These are phyloP conservation scores for Margarornis squamiger DNA, from an alignment of 2,797 vertebrate genomes.

Conservation along the genomic window DNA sequence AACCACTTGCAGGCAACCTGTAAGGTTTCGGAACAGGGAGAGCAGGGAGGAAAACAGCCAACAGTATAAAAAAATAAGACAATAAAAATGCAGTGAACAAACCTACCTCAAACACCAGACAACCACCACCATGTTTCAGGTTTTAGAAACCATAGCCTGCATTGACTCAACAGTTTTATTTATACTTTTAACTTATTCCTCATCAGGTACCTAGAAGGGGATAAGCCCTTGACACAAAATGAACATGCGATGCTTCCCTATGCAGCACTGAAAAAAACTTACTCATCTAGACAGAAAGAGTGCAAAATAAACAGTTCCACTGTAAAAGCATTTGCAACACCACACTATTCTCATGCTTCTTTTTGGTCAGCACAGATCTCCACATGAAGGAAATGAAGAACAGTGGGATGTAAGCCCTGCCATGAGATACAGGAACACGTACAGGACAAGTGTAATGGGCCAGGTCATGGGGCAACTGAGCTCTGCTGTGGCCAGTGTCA, in stretches of 20 bases:
- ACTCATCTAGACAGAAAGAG: neutral
- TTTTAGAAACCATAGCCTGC: neutral
- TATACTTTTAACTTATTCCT: neutral
- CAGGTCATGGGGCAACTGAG: neutral
- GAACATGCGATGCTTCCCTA: neutral
- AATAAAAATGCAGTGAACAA: neutral
- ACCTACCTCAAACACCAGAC: neutral
- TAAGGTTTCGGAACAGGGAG: neutral
- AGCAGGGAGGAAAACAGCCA: neutral
- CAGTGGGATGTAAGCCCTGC: neutral
- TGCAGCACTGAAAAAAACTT: neutral
- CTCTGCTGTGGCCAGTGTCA: neutral
- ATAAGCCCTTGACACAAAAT: neutral
- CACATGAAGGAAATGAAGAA: neutral
- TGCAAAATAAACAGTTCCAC: neutral
- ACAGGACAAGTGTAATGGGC: neutral
- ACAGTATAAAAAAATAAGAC: neutral
- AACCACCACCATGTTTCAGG: neutral
- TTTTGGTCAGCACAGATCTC: neutral
- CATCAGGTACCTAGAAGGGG: neutral
- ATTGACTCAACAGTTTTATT: neutral
- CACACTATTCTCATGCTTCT: neutral
- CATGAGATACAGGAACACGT: neutral
- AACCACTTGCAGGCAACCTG: fast-evolving
- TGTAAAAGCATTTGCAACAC: neutral